A percentile compares a stretch with the other conserved stretches of the same genome.
phyloP scores from a whole-genome alignment of 1,140 invertebrate genomes.

The Bombus sibiricus region DNA sequence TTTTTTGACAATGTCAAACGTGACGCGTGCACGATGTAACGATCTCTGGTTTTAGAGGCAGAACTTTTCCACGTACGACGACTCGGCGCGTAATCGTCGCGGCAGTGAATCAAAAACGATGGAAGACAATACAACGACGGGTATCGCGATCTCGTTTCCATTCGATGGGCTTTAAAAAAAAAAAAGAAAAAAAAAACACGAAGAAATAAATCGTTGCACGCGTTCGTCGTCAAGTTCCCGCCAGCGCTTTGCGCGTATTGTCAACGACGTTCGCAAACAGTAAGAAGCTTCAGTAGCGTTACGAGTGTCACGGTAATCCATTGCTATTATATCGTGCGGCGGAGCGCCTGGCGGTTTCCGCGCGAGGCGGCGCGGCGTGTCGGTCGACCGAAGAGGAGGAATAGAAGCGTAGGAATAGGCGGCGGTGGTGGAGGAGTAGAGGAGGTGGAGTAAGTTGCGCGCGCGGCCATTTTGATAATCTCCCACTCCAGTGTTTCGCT shows the following conservation, averaged over 20 bases:
- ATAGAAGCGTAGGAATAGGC: constrained; percentile 63
- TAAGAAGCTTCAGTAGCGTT: constrained; percentile 29
- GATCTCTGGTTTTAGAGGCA: too few relatives aligned
- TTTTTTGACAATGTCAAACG: too few relatives aligned
- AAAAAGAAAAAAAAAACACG: neutral
- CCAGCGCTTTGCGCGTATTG: constrained; percentile 22
- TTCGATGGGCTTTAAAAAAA: neutral
- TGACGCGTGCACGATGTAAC: too few relatives aligned
- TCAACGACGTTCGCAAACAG: constrained; percentile 38
- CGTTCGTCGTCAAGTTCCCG: constrained; percentile 4
- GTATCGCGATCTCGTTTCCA: neutral
- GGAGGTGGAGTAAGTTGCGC: constrained; percentile 65
- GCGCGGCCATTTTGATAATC: constrained; percentile 82
- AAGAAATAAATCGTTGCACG: neutral
- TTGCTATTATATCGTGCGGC: constrained; percentile 57
- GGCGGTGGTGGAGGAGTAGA: constrained; percentile 43
- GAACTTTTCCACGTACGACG: too few relatives aligned
- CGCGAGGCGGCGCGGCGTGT: constrained; percentile 78
- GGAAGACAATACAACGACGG: too few relatives aligned
- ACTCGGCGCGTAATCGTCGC: too few relatives aligned
- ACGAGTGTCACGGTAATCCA: constrained; percentile 55
- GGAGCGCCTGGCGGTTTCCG: constrained; percentile 69
- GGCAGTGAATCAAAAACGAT: too few relatives aligned
- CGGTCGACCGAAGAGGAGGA: constrained; percentile 70
- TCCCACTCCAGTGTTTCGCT: constrained; percentile 71